Conservation (phyloP, 1,140 invertebrate species). For the Leptinotarsa defecta region DNA sequence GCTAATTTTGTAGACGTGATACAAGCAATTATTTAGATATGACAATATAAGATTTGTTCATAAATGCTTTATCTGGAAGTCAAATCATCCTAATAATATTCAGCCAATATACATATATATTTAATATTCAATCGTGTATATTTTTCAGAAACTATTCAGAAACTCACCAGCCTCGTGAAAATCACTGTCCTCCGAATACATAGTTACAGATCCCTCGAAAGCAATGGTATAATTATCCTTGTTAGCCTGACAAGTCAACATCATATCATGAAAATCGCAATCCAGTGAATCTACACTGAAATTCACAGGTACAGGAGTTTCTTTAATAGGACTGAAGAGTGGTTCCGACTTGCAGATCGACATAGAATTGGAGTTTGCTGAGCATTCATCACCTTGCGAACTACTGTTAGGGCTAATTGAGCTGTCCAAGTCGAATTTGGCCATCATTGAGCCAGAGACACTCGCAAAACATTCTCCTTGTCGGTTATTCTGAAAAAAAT, state of each 20-base stretch:
- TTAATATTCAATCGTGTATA: too few species aligned
- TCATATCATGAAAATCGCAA: conserved; percentile 81
- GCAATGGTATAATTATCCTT: conserved; percentile 95
- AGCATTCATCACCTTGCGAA: conserved; percentile 76
- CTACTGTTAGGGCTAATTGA: conserved; percentile 73
- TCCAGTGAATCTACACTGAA: conserved; percentile 90
- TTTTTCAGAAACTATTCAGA: not conserved
- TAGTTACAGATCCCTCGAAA: conserved; percentile 85
- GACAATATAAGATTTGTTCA: too few species aligned
- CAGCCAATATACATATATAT: too few species aligned
- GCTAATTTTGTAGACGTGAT: too few species aligned
- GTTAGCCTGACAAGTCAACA: conserved; percentile 86
- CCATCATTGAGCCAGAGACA: conserved; percentile 79
- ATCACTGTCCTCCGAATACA: conserved; percentile 84
- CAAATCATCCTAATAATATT: too few species aligned
- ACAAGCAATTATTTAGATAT: too few species aligned
- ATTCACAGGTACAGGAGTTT: conserved; percentile 72
- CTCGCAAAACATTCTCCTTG: conserved; percentile 82
- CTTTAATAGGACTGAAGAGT: conserved; percentile 89
- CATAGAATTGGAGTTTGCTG: conserved; percentile 74
- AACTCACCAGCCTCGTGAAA: conserved; percentile 65
- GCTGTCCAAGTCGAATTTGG: conserved; percentile 77
- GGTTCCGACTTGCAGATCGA: conserved; percentile 88
- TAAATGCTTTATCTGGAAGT: too few species aligned
- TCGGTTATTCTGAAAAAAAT: conserved; percentile 59